These are phyloP conservation scores for Fragum fragum DNA, from an alignment of 2,888 invertebrate species.

Conservation along the genomic window DNA sequence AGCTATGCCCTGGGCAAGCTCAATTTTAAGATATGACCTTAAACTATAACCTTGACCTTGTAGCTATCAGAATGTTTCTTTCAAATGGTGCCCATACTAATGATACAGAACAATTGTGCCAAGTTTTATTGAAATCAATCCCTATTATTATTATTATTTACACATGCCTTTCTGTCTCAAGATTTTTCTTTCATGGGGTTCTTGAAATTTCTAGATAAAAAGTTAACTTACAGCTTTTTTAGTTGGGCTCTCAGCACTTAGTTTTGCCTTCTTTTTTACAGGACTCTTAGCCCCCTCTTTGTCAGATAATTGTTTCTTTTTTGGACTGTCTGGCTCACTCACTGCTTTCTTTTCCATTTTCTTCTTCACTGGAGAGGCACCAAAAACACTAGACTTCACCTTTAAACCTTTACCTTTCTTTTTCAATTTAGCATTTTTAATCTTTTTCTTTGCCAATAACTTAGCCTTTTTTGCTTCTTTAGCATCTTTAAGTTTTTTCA, in stretches of 20 bases:
- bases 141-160: too few relatives aligned
- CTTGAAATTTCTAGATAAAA: not conserved
- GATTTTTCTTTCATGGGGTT: too few relatives aligned
- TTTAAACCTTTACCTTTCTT: slow-evolving; percentile 37
- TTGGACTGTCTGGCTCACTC: slow-evolving; percentile 30
- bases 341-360: not conserved
- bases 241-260: slow-evolving; percentile 22
- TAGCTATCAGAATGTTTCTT: too few relatives aligned
- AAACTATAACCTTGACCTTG: too few relatives aligned
- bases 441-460: slow-evolving; percentile 43
- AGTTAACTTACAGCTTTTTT: slow-evolving; percentile 18
- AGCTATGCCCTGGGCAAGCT: too few relatives aligned
- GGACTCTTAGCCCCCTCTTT: slow-evolving; percentile 36
- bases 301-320: slow-evolving; percentile 40
- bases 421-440: slow-evolving; percentile 46
- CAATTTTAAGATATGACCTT: too few relatives aligned
- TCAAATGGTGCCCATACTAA: too few relatives aligned
- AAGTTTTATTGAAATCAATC: too few relatives aligned
- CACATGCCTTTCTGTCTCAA: too few relatives aligned
- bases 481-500: slow-evolving; percentile 59
- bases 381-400: slow-evolving; percentile 10
- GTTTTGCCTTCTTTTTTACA: slow-evolving; percentile 40
- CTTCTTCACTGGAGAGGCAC: not conserved
- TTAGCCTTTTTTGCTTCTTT: slow-evolving; percentile 60
- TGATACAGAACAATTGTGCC: too few relatives aligned